Evolutionary conservation across 2,113 vertebrate species (phyloP).

Genomic region (Pomatorhinus ruficollis): DNA sequence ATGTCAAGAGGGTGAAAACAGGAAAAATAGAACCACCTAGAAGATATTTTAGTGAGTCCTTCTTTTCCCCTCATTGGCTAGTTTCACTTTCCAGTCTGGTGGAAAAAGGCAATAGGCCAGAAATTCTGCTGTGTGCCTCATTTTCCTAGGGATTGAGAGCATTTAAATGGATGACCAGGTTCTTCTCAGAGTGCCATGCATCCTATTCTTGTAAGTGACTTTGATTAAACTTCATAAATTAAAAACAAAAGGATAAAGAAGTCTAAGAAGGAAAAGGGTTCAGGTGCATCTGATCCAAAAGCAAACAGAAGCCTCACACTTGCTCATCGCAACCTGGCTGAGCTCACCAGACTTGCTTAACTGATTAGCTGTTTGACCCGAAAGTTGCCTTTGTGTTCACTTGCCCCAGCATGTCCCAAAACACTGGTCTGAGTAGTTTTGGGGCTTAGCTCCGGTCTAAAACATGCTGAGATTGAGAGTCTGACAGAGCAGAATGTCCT

Average conservation of each 20-base stretch:
- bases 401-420: neutral
- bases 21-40: neutral
- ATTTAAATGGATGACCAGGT: neutral
- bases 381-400: neutral
- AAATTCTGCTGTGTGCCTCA: neutral
- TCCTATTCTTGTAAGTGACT: neutral
- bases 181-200: neutral
- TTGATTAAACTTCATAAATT: neutral
- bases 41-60: neutral
- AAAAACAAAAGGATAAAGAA: neutral
- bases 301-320: neutral
- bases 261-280: neutral
- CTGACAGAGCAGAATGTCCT: neutral
- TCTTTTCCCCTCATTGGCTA: neutral
- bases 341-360: neutral
- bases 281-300: neutral
- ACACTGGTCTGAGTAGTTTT: neutral
- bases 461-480: neutral
- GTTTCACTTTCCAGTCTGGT: neutral
- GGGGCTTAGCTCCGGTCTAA: neutral
- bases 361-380: neutral
- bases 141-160: neutral
- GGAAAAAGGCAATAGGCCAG: neutral
- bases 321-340: neutral
- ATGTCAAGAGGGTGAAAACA: neutral